phyloP scores from a whole-genome alignment of 2,797 vertebrate genomes.

The Euphonia xanthogaster region DNA sequence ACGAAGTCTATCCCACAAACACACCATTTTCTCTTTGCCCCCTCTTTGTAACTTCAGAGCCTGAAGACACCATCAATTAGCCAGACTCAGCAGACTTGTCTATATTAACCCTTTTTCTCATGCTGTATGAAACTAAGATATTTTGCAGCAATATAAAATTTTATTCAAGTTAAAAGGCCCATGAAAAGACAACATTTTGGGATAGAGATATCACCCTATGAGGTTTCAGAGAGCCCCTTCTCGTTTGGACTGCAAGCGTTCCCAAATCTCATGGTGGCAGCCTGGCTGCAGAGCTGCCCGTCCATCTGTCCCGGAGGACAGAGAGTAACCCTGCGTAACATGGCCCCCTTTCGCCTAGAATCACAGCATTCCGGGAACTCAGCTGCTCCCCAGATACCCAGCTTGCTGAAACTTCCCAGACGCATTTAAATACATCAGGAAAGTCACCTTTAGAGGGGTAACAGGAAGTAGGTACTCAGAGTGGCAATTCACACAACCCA shows the following conservation, averaged over 20 bases:
- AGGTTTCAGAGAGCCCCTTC: rapidly evolving
- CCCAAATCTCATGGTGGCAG: rapidly evolving
- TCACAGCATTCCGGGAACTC: background rate
- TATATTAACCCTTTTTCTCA: background rate
- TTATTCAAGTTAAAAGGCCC: background rate
- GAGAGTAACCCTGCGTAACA: background rate
- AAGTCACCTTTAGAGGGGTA: background rate
- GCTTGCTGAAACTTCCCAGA: background rate
- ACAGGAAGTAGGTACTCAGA: background rate
- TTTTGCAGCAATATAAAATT: background rate
- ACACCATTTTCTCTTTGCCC: background rate
- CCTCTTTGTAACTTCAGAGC: background rate
- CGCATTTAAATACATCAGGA: background rate
- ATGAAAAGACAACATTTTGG: background rate
- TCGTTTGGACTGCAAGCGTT: background rate
- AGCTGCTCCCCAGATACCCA: background rate
- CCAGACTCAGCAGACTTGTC: background rate
- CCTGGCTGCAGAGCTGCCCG: rapidly evolving
- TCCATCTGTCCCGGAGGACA: background rate
- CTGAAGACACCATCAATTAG: background rate
- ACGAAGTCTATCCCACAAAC: background rate
- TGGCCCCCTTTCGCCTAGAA: background rate
- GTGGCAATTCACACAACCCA: background rate
- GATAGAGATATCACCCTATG: rapidly evolving
- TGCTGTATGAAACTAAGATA: background rate